These are phyloP conservation scores for Chromobotia macracanthus DNA, from an alignment of 2,797 vertebrate genomes.

Conservation along the genomic window DNA sequence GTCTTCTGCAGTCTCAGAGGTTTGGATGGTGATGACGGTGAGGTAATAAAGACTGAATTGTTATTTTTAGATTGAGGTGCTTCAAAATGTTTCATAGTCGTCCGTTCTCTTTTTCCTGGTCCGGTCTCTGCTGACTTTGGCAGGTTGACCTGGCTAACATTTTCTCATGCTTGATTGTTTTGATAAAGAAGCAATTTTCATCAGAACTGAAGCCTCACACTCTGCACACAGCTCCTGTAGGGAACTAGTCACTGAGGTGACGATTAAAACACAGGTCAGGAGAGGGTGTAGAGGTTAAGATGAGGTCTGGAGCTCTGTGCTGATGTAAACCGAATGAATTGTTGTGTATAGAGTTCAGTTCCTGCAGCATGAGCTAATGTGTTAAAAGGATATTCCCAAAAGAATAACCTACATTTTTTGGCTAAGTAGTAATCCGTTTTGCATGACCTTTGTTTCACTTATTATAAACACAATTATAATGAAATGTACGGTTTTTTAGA, in stretches of 20 bases:
- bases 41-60: too few species aligned
- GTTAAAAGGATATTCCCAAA: slow-evolving; percentile 19
- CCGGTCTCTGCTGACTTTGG: not conserved
- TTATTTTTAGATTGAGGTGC: too few species aligned
- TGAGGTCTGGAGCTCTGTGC: not conserved
- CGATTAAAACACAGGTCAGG: not conserved
- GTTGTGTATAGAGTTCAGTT: not conserved
- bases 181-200: slow-evolving; percentile 24
- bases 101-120: not conserved
- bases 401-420: not conserved
- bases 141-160: not conserved
- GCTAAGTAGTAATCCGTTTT: not conserved
- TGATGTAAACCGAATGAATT: slow-evolving; percentile 7
- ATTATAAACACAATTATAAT: not conserved
- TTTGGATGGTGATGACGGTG: too few species aligned
- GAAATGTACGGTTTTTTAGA: too few species aligned
- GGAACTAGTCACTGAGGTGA: slow-evolving; percentile 17
- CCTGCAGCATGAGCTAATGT: not conserved
- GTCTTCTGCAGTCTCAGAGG: too few species aligned
- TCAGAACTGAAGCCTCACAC: not conserved
- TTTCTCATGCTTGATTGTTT: slow-evolving; percentile 5
- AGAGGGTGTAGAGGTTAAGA: not conserved
- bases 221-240: slow-evolving; percentile 11
- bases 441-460: not conserved
- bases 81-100: not conserved